These are phyloP conservation scores for Smittia aterrima DNA, from an alignment of 2,888 invertebrate genomes.

Conservation along the genomic window DNA sequence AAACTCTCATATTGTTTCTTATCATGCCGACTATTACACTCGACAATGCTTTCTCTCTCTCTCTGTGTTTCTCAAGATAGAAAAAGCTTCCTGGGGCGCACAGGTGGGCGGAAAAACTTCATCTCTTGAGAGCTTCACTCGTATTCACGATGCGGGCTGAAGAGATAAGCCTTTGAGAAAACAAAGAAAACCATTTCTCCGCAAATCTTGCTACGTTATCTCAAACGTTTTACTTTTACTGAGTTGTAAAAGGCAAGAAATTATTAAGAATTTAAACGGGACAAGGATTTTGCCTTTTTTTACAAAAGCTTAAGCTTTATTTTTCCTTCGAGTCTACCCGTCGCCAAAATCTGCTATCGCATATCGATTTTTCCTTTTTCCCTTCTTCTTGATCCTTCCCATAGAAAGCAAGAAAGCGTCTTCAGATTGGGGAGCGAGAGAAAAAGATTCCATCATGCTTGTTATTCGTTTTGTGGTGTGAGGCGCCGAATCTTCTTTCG, in stretches of 20 bases:
- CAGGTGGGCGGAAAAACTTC: not conserved
- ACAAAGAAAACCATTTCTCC: not conserved
- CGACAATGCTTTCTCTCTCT: not conserved
- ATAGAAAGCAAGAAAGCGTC: not conserved
- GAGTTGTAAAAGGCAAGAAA: not conserved
- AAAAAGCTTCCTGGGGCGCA: not conserved
- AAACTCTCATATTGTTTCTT: not conserved
- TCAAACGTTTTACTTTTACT: not conserved
- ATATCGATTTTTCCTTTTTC: not conserved
- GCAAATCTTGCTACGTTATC: not conserved
- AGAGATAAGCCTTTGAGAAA: slow-evolving; percentile 3
- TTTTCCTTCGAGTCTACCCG: not conserved
- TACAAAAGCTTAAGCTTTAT: not conserved
- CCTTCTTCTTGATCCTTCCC: not conserved
- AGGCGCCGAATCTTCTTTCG: not conserved
- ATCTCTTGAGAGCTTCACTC: not conserved
- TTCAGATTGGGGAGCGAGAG: not conserved
- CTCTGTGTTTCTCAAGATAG: not conserved
- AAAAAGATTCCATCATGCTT: not conserved
- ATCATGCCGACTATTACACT: not conserved
- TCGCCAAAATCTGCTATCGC: not conserved
- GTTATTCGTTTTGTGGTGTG: not conserved
- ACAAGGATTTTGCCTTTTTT: not conserved
- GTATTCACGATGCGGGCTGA: not conserved
- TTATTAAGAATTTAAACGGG: not conserved